Evolutionary conservation across 2,888 invertebrate genomes (phyloP).

Genomic region (Thereva unica): DNA sequence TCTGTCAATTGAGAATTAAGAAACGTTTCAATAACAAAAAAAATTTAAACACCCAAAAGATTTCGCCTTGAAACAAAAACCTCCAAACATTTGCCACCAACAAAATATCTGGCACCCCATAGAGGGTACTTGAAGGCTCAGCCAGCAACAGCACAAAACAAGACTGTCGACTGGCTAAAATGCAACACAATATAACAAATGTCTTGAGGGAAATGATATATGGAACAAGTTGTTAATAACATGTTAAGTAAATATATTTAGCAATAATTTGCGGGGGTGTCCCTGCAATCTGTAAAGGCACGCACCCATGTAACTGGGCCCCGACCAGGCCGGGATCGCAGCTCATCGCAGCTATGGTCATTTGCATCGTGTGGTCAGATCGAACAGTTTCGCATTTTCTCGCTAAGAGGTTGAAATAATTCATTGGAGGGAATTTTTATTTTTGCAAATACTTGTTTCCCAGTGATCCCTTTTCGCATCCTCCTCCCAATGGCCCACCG

Average conservation of each 20-base stretch:
- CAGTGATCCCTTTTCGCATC: conserved; percentile 23
- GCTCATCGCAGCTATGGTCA: conserved; percentile 29
- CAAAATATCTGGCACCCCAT: too few relatives aligned
- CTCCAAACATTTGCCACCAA: too few relatives aligned
- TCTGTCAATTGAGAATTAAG: too few relatives aligned
- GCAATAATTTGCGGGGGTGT: conserved; percentile 47
- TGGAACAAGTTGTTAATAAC: conserved; percentile 44
- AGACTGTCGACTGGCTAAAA: conserved; percentile 28
- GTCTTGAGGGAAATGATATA: conserved; percentile 32
- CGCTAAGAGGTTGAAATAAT: conserved; percentile 38
- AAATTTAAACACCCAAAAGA: too few relatives aligned
- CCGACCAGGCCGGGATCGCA: conserved; percentile 23
- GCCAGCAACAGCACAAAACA: conserved; percentile 5
- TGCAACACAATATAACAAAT: conserved; percentile 29
- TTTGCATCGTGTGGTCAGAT: conserved; percentile 38
- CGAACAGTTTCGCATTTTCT: conserved; percentile 39
- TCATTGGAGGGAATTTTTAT: conserved; percentile 18
- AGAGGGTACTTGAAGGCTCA: too few relatives aligned
- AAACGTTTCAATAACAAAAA: too few relatives aligned
- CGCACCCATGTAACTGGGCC: conserved; percentile 22
- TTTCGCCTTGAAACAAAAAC: too few relatives aligned
- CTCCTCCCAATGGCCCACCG: conserved; percentile 19
- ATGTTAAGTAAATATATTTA: conserved; percentile 47
- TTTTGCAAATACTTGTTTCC: conserved; percentile 27
- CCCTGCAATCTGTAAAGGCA: conserved; percentile 39